Evolutionary conservation across 1,140 invertebrate species (phyloP).

Genomic region (Papilio helenus): DNA sequence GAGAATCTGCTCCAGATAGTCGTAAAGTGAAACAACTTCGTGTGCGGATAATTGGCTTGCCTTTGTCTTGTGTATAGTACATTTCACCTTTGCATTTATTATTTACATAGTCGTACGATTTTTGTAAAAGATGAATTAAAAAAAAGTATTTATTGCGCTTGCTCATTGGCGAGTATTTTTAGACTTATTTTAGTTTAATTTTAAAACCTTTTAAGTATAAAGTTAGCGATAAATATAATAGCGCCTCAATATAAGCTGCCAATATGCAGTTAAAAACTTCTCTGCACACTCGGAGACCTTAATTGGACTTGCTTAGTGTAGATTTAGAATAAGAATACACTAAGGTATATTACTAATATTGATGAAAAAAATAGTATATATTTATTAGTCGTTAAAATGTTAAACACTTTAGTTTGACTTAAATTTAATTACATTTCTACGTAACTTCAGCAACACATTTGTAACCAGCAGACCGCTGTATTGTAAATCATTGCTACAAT

Average conservation of each 20-base stretch:
- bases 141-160: not conserved
- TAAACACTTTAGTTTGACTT: not conserved
- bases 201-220: not conserved
- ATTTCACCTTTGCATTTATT: not conserved
- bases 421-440: not conserved
- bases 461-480: not conserved
- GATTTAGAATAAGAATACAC: not conserved
- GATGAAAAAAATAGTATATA: not conserved
- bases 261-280: no score
- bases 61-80: not conserved
- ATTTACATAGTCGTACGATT: not conserved
- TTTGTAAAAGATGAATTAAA: not conserved
- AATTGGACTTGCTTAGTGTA: not conserved
- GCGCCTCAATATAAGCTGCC: no score
- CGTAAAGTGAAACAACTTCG: not conserved
- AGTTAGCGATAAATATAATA: no score
- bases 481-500: conserved; percentile 26
- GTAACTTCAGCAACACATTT: conserved; percentile 1
- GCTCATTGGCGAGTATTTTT: no score
- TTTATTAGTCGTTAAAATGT: not conserved
- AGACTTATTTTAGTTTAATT: not conserved
- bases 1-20: conserved; percentile 1
- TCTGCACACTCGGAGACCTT: no score
- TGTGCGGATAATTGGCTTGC: conserved; percentile 11
- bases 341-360: no score